phyloP scores from a whole-genome alignment of 2,888 invertebrate genomes.

The Epinotia brunnichana region DNA sequence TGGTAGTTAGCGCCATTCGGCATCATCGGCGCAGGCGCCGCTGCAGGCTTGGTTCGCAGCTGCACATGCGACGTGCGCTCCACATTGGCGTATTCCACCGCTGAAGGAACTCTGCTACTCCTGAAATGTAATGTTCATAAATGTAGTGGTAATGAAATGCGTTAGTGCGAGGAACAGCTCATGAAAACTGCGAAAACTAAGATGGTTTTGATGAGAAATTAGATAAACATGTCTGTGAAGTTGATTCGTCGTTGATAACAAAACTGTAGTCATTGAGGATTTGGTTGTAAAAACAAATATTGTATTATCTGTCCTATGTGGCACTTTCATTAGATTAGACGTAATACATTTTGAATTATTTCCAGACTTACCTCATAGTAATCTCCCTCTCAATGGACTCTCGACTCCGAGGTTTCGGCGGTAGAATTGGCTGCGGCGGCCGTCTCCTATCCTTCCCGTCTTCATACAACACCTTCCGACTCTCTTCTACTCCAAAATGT shows the following conservation, averaged over 20 bases:
- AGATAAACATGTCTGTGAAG: background rate
- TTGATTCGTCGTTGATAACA: background rate
- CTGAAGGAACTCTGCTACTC: conserved; percentile 84
- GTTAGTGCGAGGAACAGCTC: background rate
- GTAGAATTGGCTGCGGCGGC: conserved; percentile 64
- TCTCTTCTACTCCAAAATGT: conserved; percentile 78
- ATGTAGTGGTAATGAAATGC: background rate
- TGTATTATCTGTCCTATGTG: background rate
- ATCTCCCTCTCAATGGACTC: conserved; percentile 79
- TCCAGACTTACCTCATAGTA: conserved; percentile 71
- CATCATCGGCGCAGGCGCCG: conserved; percentile 63
- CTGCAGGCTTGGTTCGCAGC: conserved; percentile 66
- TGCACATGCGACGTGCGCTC: conserved; percentile 72
- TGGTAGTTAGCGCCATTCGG: conserved; percentile 78
- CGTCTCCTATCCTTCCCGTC: conserved; percentile 57
- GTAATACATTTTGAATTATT: background rate
- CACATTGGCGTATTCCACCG: conserved; percentile 83
- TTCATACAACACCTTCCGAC: conserved; percentile 70
- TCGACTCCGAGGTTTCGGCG: conserved; percentile 73
- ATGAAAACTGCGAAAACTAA: background rate
- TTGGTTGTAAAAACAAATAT: too few species aligned
- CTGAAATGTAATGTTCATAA: conserved; percentile 59
- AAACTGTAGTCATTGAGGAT: background rate
- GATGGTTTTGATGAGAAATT: background rate
- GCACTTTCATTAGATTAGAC: background rate